Percentiles rank a stretch among this genome's conserved stretches.
Evolutionary conservation across 2,888 invertebrate species (phyloP).

Genomic region (Thecocarcelia acutangulata): DNA sequence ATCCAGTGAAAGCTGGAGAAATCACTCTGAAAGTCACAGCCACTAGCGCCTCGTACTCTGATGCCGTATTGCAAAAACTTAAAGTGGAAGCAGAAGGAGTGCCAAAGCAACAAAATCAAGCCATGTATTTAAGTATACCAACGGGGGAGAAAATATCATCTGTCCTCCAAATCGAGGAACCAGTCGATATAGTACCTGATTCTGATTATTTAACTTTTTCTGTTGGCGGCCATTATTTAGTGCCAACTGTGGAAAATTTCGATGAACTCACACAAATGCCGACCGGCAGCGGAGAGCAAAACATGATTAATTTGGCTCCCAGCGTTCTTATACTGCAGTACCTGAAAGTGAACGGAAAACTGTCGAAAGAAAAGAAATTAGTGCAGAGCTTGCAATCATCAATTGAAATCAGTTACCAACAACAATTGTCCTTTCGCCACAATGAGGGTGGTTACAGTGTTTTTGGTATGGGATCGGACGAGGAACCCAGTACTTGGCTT

Average conservation of each 20-base stretch:
- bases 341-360: slow-evolving; percentile 83
- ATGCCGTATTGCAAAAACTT: slow-evolving; percentile 86
- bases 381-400: slow-evolving; percentile 81
- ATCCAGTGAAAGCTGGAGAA: slow-evolving; percentile 85
- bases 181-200: slow-evolving; percentile 83
- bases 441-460: slow-evolving; percentile 89
- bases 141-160: slow-evolving; percentile 23
- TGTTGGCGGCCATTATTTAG: slow-evolving; percentile 83
- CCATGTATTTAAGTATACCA: slow-evolving; percentile 32
- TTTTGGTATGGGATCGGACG: slow-evolving; percentile 85
- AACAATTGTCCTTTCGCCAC: slow-evolving; percentile 87
- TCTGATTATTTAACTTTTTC: slow-evolving; percentile 83
- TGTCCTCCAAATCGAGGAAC: slow-evolving; percentile 83
- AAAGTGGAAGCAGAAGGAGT: slow-evolving; percentile 88
- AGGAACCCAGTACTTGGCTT: slow-evolving; percentile 88
- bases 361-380: slow-evolving; percentile 14
- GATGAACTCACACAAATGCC: slow-evolving; percentile 89
- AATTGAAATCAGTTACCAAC: slow-evolving; percentile 85
- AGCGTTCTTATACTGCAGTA: slow-evolving; percentile 94
- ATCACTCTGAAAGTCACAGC: slow-evolving; percentile 88
- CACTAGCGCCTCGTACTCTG: slow-evolving; percentile 77
- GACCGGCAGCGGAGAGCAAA: slow-evolving; percentile 96
- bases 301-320: slow-evolving; percentile 94
- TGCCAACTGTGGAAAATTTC: slow-evolving; percentile 84
- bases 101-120: slow-evolving; percentile 78